Evolutionary conservation across 1,140 invertebrate species (phyloP).

Genomic region (Pseudomyrmex dendroicus): DNA sequence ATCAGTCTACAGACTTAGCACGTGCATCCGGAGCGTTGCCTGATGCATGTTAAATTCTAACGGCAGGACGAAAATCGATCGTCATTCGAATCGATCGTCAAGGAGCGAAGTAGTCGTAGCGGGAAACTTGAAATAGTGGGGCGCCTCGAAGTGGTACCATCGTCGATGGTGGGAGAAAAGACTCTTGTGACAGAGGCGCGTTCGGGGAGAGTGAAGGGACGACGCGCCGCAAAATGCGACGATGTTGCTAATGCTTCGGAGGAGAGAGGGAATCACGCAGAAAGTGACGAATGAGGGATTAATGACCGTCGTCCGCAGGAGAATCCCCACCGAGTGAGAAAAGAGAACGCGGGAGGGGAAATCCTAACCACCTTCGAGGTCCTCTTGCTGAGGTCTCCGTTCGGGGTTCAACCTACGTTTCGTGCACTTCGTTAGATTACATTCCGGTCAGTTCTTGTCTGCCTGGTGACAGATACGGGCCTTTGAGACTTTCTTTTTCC

Average conservation of each 20-base stretch:
- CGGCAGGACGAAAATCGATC: constrained; percentile 8
- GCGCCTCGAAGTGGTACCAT: constrained; percentile 34
- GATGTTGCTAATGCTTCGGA: constrained; percentile 11
- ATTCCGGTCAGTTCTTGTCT: constrained; percentile 76
- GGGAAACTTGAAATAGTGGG: constrained; percentile 35
- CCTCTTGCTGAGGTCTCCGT: constrained; percentile 61
- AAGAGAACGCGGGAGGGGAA: constrained; percentile 69
- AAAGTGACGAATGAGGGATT: constrained; percentile 29
- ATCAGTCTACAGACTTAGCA: no score
- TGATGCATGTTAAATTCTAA: no score
- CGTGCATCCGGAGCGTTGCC: no score
- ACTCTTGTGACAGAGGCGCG: background rate
- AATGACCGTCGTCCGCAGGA: constrained; percentile 35
- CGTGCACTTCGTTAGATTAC: constrained; percentile 64
- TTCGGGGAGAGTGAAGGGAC: constrained; percentile 12
- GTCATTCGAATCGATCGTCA: no score
- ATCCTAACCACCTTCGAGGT: constrained; percentile 77
- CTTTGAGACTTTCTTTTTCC: constrained; percentile 17
- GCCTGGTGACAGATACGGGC: constrained; percentile 77
- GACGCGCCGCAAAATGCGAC: constrained; percentile 1
- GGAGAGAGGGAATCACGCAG: constrained; percentile 32
- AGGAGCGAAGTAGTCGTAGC: background rate
- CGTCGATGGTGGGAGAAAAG: constrained; percentile 9
- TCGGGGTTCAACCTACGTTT: constrained; percentile 64
- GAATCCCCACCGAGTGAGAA: constrained; percentile 31